Evolutionary conservation across 2,113 vertebrate species (phyloP).

Genomic region (Crotalus viridis): DNA sequence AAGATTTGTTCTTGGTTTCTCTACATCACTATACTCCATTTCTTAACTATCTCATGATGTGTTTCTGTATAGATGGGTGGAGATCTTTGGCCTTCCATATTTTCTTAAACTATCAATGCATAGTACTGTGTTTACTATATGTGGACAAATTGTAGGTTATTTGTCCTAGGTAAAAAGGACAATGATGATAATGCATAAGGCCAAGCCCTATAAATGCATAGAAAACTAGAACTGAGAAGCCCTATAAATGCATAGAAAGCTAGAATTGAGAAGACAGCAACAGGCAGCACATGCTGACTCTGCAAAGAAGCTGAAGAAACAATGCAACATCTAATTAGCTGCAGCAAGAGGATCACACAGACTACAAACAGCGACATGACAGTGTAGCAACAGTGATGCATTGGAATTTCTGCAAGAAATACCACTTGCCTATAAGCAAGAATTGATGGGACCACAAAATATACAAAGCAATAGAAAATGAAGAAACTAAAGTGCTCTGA

Average conservation of each 20-base stretch:
- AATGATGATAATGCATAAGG: not conserved
- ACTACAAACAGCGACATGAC: not conserved
- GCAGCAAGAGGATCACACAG: not conserved
- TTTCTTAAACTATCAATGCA: not conserved
- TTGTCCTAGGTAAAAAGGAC: not conserved
- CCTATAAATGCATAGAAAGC: not conserved
- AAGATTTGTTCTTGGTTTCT: not conserved
- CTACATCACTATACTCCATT: not conserved
- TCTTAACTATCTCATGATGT: not conserved
- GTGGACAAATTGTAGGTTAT: not conserved
- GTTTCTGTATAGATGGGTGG: not conserved
- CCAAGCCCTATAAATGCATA: not conserved
- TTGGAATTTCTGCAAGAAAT: not conserved
- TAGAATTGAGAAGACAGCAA: not conserved
- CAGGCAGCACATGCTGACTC: not conserved
- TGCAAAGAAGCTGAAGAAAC: too few species aligned
- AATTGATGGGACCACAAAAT: not conserved
- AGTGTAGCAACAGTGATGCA: not conserved
- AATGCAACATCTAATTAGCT: not conserved
- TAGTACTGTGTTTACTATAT: not conserved
- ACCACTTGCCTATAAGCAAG: not conserved
- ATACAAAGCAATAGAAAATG: not conserved
- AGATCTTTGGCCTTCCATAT: not conserved
- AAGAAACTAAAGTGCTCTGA: not conserved
- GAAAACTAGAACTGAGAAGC: not conserved